Evolutionary conservation across 2,113 vertebrate species (phyloP).

Genomic region (Aldabrachelys gigantea): DNA sequence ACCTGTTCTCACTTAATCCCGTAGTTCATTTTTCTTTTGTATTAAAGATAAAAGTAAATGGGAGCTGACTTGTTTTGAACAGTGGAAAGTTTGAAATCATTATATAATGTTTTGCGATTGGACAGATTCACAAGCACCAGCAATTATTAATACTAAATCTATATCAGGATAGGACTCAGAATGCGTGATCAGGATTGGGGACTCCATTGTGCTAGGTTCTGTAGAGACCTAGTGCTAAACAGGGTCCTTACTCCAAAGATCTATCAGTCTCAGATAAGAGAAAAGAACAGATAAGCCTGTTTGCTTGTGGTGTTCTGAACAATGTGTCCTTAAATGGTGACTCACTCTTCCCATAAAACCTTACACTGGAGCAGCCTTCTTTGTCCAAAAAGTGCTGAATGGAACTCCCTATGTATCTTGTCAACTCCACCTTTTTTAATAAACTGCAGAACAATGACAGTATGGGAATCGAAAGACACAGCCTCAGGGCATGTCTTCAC

Average conservation of each 20-base stretch:
- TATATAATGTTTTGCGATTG: not conserved
- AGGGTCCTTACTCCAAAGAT: not conserved
- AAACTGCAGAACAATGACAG: not conserved
- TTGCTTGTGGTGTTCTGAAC: not conserved
- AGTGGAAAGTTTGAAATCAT: not conserved
- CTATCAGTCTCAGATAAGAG: not conserved
- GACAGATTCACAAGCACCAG: not conserved
- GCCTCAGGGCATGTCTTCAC: too few relatives aligned
- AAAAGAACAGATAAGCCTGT: not conserved
- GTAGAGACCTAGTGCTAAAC: accelerated
- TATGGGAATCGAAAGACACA: not conserved
- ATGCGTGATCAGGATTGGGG: not conserved
- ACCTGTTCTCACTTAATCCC: not conserved
- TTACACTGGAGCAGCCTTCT: not conserved
- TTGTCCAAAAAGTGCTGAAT: not conserved
- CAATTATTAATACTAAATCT: not conserved
- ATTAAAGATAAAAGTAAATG: not conserved
- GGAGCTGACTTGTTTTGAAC: not conserved
- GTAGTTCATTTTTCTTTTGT: not conserved
- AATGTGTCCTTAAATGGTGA: not conserved
- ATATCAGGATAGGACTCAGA: not conserved
- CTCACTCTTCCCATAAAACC: not conserved
- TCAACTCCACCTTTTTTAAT: not conserved
- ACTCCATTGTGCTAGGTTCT: not conserved
- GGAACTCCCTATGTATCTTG: not conserved